A percentile compares a stretch with the other conserved stretches of the same genome.
phyloP scores from a whole-genome alignment of 2,797 vertebrate genomes.

The Denticeps clupeoides region DNA sequence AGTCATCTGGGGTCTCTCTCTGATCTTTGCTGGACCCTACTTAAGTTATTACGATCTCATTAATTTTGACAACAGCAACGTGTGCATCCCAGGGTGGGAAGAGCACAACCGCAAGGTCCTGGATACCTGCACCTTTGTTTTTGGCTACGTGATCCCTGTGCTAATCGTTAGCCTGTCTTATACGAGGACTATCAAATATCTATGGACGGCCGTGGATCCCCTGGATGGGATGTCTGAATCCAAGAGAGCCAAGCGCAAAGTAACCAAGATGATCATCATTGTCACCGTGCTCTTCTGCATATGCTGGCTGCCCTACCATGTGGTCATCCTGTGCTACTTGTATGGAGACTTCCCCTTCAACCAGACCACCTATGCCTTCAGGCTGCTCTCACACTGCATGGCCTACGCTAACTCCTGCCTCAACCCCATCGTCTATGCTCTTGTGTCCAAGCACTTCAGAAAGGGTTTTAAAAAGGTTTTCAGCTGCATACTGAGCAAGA shows the following conservation, averaged over 20 bases:
- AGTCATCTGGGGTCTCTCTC: slow-evolving; percentile 75
- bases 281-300: slow-evolving; percentile 82
- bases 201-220: slow-evolving; percentile 79
- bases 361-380: slow-evolving; percentile 74
- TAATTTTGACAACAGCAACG: slow-evolving; percentile 67
- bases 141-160: slow-evolving; percentile 73
- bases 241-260: slow-evolving; percentile 76
- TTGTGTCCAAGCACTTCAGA: slow-evolving; percentile 81
- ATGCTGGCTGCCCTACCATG: slow-evolving; percentile 79
- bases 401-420: slow-evolving; percentile 84
- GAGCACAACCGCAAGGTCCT: slow-evolving; percentile 70
- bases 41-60: slow-evolving; percentile 78
- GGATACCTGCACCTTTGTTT: slow-evolving; percentile 76
- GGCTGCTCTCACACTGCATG: slow-evolving; percentile 83
- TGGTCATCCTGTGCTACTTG: slow-evolving; percentile 74
- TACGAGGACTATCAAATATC: slow-evolving; percentile 77
- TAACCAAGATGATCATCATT: slow-evolving; percentile 84
- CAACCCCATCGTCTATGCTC: slow-evolving; percentile 78
- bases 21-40: slow-evolving; percentile 74
- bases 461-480: slow-evolving; percentile 85
- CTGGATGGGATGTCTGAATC: slow-evolving; percentile 76
- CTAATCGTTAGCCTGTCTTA: slow-evolving; percentile 77
- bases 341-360: slow-evolving; percentile 83
- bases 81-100: slow-evolving; percentile 78
- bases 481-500: slow-evolving; percentile 74